Base-by-base conservation (phyloP, 2,888 invertebrate genomes). In the Heliconius hortense region DNA sequence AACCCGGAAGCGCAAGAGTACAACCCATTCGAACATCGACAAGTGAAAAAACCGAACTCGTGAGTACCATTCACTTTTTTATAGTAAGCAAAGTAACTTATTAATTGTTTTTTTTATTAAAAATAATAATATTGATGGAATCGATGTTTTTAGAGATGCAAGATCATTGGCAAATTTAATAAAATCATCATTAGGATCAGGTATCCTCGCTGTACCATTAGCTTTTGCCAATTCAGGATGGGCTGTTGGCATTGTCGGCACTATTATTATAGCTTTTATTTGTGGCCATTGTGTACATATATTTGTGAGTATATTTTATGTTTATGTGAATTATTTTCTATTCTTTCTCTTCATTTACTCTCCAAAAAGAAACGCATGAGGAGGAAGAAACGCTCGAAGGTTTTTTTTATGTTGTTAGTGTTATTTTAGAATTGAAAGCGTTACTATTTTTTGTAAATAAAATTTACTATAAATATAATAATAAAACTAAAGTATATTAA, bases 221-320 rank as follows among this genome's bases (percentile, higher is more conserved):
- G 96, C 96, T 5, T 95, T 96, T 82, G 94, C 95, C 67, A 95
- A 96, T 86, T 94, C 96, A 21, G 97, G 97, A 35, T 92, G 97
- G 82, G 93, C 94, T 79, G 94, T 96, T 18, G 96, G 96, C 7
- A 88, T 95, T 13, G 85, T 95, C 18, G 95, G 96, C 1, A 94
- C 94, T 3, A 71, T 92, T 21, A 80, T 93, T 68, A 90, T 94
- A 76, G 92, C 91, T 18, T 86, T 89, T 64, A 83, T 94, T 72
- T 94, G 94, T 80, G 87, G 89, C 24, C 93, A 94, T 78, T 93
- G 93, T 76, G 92, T 93, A 35, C 89, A 93, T 80, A 93, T 93
- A 82, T 92, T 94, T 84, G 94, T 93, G 85, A 93, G 93, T 90
- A 82, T 5, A 77, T 76, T 39, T 24, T 39, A 18, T 39, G 18